Base-by-base conservation (phyloP, 2,797 vertebrate species). In the Florisuga fusca region DNA sequence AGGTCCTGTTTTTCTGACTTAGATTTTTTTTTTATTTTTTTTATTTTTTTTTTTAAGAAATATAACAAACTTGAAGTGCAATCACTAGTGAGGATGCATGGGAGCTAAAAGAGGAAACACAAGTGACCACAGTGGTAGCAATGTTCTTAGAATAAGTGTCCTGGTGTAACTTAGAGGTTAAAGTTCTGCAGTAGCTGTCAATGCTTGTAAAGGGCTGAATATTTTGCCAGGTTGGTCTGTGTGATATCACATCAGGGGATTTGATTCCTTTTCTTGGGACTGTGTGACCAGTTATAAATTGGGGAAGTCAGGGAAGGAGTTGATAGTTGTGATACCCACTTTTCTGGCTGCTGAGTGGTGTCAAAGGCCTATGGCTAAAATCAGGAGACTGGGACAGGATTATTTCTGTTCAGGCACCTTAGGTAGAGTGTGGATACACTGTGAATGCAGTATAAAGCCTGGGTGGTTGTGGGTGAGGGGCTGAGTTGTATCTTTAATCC, bases 131-230 rank as follows among this genome's bases (percentile, higher is more conserved):
- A 5, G 13, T 61, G 21, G 20, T 51, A 23, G 25, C 10, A 48
- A 4, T 38, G 11, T 36, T 33, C 20, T 69, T 82, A 46, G 46
- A 87, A 50, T 26, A 13, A 0, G 1, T 20, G 12, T 7, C 1
- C 0, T 45, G 13, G 5, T 61, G 8, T 55, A 25, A 51, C 17
- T 77, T 61, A 8, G 19, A 73, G 34, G 8, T 18, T 80, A 45
- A 43, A 50, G 26, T n/a, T 82, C 26, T 69, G 29, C 6, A 9
- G 38, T 46, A 69, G 34, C 23, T 80, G 34, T 76, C 48, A 69
- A 34, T 45, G 9, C 34, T 46, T 72, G 6, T 34, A 21, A 22
- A 57, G 20, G n/a, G 4, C 11, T 62, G 45, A 46, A 33, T 69
- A 29, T 62, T 84, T 25, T 76, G 33, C 41, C n/a, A 73, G 26